phyloP scores from a whole-genome alignment of 1,140 invertebrate genomes.

The Aphidius gifuensis region DNA sequence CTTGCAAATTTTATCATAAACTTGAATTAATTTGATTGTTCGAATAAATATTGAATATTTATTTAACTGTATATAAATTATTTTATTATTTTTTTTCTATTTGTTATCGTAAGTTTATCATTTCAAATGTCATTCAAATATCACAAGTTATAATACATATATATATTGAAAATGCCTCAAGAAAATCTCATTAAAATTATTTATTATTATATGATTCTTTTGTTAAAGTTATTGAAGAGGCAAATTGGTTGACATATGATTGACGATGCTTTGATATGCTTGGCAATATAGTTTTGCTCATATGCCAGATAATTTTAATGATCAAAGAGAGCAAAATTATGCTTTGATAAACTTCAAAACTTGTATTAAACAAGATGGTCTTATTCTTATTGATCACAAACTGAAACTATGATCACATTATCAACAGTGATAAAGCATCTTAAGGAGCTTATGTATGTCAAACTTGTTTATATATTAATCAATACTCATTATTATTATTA shows the following conservation, averaged over 20 bases:
- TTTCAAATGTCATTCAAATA: too few species aligned
- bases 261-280: slow-evolving; percentile 76
- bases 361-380: slow-evolving; percentile 79
- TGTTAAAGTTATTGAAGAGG: slow-evolving; percentile 73
- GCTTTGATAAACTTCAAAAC: slow-evolving; percentile 75
- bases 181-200: too few species aligned
- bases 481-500: slow-evolving; percentile 3
- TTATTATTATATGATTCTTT: not conserved
- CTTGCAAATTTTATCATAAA: slow-evolving; percentile 78
- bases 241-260: slow-evolving; percentile 73
- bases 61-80: too few species aligned
- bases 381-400: slow-evolving; percentile 81
- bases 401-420: slow-evolving; percentile 83
- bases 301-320: slow-evolving; percentile 72
- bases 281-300: slow-evolving; percentile 84
- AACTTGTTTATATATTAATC: slow-evolving; percentile 18
- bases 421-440: slow-evolving; percentile 70
- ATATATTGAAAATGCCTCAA: slow-evolving; percentile 11
- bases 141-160: too few species aligned
- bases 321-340: slow-evolving; percentile 73
- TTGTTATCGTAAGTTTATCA: not conserved
- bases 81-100: not conserved
- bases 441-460: slow-evolving; percentile 75
- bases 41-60: slow-evolving; percentile 61
- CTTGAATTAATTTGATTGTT: slow-evolving; percentile 68